Evolutionary conservation across 2,888 invertebrate species (phyloP).

Genomic region (Drosophila differens): DNA sequence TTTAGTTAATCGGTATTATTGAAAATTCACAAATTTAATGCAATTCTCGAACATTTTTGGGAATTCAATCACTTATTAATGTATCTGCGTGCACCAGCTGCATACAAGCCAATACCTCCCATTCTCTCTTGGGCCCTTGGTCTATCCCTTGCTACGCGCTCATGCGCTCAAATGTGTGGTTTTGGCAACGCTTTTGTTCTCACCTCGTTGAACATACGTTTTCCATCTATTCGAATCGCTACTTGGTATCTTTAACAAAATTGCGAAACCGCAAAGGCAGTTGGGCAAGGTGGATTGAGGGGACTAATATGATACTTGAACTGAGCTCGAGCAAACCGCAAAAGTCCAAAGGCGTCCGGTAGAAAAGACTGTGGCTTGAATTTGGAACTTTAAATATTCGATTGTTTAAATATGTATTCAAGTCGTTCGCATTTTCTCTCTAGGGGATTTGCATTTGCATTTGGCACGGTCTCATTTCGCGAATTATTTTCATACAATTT

Average conservation of each 20-base stretch:
- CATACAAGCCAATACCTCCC: conserved; percentile 6
- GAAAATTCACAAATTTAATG: not conserved
- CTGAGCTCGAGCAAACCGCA: conserved; percentile 62
- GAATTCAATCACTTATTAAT: not conserved
- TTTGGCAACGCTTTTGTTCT: conserved; percentile 71
- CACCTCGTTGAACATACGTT: conserved; percentile 62
- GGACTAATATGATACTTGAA: conserved; percentile 55
- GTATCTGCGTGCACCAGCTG: not conserved
- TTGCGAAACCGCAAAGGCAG: conserved; percentile 69
- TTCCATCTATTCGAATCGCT: conserved; percentile 42
- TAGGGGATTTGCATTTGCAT: conserved; percentile 38
- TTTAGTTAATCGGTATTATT: not conserved
- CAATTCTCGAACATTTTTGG: not conserved
- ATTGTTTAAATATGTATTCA: conserved; percentile 67
- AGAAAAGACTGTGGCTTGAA: conserved; percentile 23
- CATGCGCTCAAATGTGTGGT: conserved; percentile 60
- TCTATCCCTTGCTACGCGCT: conserved; percentile 17
- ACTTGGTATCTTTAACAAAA: conserved; percentile 74
- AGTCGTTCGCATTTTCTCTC: conserved; percentile 13
- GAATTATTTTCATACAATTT: conserved; percentile 75
- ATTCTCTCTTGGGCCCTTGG: not conserved
- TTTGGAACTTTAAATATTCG: conserved; percentile 32
- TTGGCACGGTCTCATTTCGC: conserved; percentile 55
- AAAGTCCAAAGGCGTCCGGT: conserved; percentile 26
- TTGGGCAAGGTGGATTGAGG: not conserved